Evolutionary conservation across 2,888 invertebrate genomes (phyloP).

Genomic region (Oligia fasciuncula): DNA sequence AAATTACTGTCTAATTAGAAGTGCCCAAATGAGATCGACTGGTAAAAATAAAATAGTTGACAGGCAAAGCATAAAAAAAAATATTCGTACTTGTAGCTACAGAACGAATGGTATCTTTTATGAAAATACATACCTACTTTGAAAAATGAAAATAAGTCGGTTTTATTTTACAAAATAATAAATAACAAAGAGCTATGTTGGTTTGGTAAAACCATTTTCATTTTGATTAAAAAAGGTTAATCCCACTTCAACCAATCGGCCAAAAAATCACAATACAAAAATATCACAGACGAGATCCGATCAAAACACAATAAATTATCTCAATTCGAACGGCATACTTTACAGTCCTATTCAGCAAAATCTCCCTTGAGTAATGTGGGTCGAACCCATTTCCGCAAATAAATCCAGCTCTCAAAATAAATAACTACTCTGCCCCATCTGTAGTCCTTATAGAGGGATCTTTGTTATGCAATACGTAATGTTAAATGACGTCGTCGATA

Average conservation of each 20-base stretch:
- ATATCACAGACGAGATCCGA: constrained; percentile 58
- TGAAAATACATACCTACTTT: not conserved
- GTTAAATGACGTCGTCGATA: constrained; percentile 57
- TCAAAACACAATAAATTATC: constrained; percentile 83
- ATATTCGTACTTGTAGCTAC: not conserved
- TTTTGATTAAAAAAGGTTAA: constrained; percentile 29
- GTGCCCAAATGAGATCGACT: not conserved
- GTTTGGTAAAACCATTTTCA: constrained; percentile 14
- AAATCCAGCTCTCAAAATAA: constrained; percentile 86
- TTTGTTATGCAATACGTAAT: constrained; percentile 75
- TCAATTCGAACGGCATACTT: constrained; percentile 82
- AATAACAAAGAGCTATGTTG: not conserved
- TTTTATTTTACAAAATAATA: not conserved
- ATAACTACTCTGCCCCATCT: constrained; percentile 79
- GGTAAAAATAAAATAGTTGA: not conserved
- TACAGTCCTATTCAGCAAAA: constrained; percentile 85
- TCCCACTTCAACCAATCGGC: constrained; percentile 28
- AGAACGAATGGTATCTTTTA: not conserved
- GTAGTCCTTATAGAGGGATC: constrained; percentile 63
- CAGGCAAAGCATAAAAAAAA: no score
- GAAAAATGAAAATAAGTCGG: not conserved
- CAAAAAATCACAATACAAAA: constrained; percentile 28
- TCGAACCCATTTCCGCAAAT: constrained; percentile 86
- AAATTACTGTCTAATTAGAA: constrained; percentile 3
- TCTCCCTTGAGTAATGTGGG: constrained; percentile 88